Evolutionary conservation across 2,113 vertebrate species (phyloP), one percentile per base, ranked within the genome.

Genomic region (Panthera tigris): DNA sequence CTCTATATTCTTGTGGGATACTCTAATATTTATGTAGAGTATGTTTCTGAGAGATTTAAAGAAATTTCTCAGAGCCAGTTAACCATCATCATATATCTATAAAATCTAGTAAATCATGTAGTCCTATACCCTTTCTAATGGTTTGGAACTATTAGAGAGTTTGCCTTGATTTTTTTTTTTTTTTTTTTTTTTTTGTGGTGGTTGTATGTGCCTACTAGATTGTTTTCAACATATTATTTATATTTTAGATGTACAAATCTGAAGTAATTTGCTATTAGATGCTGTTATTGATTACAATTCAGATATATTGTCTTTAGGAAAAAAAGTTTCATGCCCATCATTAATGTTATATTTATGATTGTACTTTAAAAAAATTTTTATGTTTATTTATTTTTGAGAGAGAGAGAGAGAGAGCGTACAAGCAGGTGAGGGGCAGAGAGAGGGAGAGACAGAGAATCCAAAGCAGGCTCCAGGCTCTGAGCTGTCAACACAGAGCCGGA

Each of bases 341-440:
- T 97, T 97, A 96, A 52, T 48, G 1, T 57, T 97, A 96, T 95
- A 96, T 98, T 96, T 98, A 85, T 84, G 33, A 91, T 61, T 61
- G 31, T 97, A 68, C 74, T 91, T 55, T 19, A 10, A 19, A 55
- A 55, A 55, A 18, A 19, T 19, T 55, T 55, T 55, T 55, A 10
- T 63, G 55, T 57, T 57, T 57, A 57, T 57, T 57, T 57, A 63
- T 27, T 63, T 23, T 25, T 9, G 45, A 45, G 45, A 45, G 45
- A 45, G 45, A 45, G 45, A 45, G 45, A 45, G 41, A 45, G 45
- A 45, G 45, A 45, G 45, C 8, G 1, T 45, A 45, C 8, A 45
- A 45, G 45, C 45, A 45, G 45, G 45, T 9, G 45, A 45, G 45
- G 8, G 8, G 45, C 45, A 9, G 45, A 45, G 45, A 45, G 7